A percentile compares a stretch with the other conserved stretches of the same genome.
Evolutionary conservation across 2,888 invertebrate species (phyloP).

Genomic region (Melanostoma mellinum): DNA sequence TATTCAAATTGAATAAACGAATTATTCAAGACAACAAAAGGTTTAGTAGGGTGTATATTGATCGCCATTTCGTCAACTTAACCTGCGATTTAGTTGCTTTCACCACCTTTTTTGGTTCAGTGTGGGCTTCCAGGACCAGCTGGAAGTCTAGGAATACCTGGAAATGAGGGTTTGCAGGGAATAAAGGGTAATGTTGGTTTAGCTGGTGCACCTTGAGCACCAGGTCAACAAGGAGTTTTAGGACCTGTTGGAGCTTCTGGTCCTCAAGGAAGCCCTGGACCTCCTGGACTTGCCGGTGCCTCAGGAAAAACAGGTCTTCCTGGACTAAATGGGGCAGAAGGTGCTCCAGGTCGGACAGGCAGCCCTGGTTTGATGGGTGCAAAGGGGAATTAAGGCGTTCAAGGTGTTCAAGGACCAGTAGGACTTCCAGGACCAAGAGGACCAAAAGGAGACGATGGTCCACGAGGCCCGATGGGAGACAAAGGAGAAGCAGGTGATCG

Average conservation of each 20-base stretch:
- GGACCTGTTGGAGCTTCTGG: constrained; percentile 89
- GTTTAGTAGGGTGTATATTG: too few species aligned
- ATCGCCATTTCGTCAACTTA: too few species aligned
- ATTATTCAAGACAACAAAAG: too few species aligned
- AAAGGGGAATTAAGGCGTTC: constrained; percentile 89
- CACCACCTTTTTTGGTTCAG: too few species aligned
- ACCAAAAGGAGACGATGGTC: constrained; percentile 92
- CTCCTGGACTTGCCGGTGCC: constrained; percentile 91
- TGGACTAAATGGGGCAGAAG: constrained; percentile 91
- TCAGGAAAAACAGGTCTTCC: constrained; percentile 91
- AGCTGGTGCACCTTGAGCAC: constrained; percentile 85
- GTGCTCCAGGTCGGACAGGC: constrained; percentile 91
- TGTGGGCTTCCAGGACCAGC: constrained; percentile 91
- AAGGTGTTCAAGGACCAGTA: constrained; percentile 89
- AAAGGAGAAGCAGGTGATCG: constrained; percentile 90
- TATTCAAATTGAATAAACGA: too few species aligned
- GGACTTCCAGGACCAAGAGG: constrained; percentile 92
- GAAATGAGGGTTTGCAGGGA: constrained; percentile 88
- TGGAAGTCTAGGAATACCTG: constrained; percentile 89
- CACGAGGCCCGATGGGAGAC: constrained; percentile 88
- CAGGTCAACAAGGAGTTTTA: constrained; percentile 83
- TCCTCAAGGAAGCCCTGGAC: constrained; percentile 88
- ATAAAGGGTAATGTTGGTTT: constrained; percentile 88
- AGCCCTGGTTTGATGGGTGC: constrained; percentile 89
- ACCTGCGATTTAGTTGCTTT: too few species aligned